Conservation (phyloP, 2,113 vertebrate species). For the Vireo altiloquus region DNA sequence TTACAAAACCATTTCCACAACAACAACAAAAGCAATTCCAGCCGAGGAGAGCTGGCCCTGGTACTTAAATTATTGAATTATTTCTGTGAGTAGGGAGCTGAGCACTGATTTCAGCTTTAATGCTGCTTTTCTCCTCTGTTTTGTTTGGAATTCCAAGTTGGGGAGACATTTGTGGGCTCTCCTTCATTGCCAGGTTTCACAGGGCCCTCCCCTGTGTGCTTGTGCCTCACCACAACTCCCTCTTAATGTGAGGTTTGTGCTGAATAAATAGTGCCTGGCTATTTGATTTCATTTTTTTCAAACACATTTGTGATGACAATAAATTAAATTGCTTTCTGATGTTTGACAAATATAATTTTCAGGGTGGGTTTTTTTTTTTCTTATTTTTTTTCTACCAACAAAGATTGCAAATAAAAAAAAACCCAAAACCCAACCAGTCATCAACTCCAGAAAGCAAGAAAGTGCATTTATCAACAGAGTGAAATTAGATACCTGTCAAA, state of each 20-base stretch:
- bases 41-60: neutral
- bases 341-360: slow-evolving; percentile 53
- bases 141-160: neutral
- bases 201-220: neutral
- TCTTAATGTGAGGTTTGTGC: neutral
- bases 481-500: slow-evolving; percentile 78
- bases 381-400: neutral
- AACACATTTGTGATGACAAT: slow-evolving; percentile 15
- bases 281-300: neutral
- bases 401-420: neutral
- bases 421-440: neutral
- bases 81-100: neutral
- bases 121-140: neutral
- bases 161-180: neutral
- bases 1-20: neutral
- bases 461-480: slow-evolving; percentile 66
- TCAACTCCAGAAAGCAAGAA: slow-evolving; percentile 36
- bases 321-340: slow-evolving; percentile 45
- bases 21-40: rapidly evolving
- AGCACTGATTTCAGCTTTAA: neutral
- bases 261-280: neutral
- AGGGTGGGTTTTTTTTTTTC: neutral
- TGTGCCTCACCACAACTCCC: neutral
- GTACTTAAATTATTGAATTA: neutral
- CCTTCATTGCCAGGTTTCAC: neutral